Percentiles rank a stretch among this genome's conserved stretches.
phyloP scores from a whole-genome alignment of 35 echinoderm and acorn worm genomes.

The Ophioderma brevispina region DNA sequence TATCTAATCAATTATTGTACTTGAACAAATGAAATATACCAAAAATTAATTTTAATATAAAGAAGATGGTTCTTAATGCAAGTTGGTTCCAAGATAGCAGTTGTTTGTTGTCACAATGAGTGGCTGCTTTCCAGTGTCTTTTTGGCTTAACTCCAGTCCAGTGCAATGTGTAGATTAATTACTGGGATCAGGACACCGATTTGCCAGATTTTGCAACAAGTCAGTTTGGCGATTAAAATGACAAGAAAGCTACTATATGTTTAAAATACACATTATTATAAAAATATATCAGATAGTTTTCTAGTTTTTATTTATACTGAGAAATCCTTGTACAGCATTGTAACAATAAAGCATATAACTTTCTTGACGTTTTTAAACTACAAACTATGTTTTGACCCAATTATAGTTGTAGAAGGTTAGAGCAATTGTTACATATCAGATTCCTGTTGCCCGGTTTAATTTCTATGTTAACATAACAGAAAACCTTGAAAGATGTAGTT shows the following conservation, averaged over 20 bases:
- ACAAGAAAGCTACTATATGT: slow-evolving; percentile 11
- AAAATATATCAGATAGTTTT: slow-evolving; percentile 8
- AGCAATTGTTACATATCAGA: background rate
- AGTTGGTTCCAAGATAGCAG: background rate
- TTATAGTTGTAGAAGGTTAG: background rate
- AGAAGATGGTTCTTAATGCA: background rate
- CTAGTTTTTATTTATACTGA: slow-evolving; percentile 15
- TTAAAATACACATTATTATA: background rate
- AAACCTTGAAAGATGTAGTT: background rate
- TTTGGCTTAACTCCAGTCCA: slow-evolving; percentile 4
- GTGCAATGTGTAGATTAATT: slow-evolving; percentile 9
- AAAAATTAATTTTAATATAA: background rate
- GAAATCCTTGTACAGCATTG: slow-evolving; percentile 9
- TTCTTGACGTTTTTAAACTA: no score
- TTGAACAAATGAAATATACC: slow-evolving; percentile 14
- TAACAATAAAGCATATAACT: background rate
- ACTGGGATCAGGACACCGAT: no score
- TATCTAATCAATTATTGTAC: background rate
- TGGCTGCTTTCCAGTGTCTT: slow-evolving; percentile 4
- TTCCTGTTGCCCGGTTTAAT: background rate
- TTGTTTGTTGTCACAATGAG: background rate
- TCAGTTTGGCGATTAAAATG: background rate
- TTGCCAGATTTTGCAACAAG: background rate
- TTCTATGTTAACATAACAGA: background rate
- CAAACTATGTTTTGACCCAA: no score